Evolutionary conservation across 1,140 invertebrate genomes (phyloP).

Genomic region (Oppia nitens): DNA sequence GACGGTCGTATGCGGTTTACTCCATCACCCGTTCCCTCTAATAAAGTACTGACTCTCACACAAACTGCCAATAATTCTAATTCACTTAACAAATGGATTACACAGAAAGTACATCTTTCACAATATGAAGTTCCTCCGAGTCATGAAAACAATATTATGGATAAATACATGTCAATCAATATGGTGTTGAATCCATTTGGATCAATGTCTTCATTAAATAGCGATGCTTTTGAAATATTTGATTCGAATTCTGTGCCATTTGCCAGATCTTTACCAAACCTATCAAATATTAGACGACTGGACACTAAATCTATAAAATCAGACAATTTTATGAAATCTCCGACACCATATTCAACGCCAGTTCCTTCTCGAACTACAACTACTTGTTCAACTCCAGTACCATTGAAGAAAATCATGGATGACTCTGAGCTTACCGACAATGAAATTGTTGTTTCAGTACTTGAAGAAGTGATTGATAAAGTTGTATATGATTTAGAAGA

Average conservation of each 20-base stretch:
- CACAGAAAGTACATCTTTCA: slow-evolving; percentile 34
- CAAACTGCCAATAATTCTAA: slow-evolving; percentile 8
- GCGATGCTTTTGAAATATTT: slow-evolving; percentile 11
- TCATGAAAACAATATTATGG: slow-evolving; percentile 18
- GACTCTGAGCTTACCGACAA: not conserved
- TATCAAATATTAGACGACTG: not conserved
- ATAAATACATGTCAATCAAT: slow-evolving; percentile 11
- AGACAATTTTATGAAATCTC: not conserved
- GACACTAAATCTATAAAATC: slow-evolving; percentile 3
- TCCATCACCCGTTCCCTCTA: slow-evolving; percentile 16
- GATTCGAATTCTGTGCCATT: not conserved
- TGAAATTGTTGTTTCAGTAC: slow-evolving; percentile 3
- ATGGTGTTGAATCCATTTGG: slow-evolving; percentile 33
- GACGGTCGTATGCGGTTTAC: slow-evolving; percentile 20
- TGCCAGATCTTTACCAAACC: not conserved
- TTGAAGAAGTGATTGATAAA: slow-evolving; percentile 7
- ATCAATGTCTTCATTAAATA: slow-evolving; percentile 20
- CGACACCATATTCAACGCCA: slow-evolving; percentile 10
- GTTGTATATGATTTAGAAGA: slow-evolving; percentile 2
- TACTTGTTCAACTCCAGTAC: not conserved
- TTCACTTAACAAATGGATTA: slow-evolving; percentile 25
- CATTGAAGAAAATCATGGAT: not conserved
- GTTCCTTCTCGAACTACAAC: not conserved
- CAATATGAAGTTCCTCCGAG: slow-evolving; percentile 36
- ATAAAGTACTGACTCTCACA: slow-evolving; percentile 20